Conservation (phyloP, 2,888 invertebrate species). For the Drosophila maculinotata region DNA sequence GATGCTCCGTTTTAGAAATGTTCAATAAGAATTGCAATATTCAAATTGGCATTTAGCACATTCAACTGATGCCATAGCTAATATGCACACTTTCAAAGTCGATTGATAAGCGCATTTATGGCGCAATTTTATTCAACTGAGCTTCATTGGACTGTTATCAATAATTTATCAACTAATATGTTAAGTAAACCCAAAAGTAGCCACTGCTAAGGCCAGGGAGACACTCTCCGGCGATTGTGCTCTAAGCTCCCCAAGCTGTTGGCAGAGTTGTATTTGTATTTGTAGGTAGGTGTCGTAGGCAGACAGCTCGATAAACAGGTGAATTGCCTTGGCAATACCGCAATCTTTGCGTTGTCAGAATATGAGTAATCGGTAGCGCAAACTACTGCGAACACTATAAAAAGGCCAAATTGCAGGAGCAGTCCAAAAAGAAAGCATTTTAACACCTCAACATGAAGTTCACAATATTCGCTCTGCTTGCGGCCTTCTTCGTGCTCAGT, state of each 20-base stretch:
- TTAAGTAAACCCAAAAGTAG: not conserved
- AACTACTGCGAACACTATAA: slow-evolving; percentile 23
- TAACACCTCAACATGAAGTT: slow-evolving; percentile 63
- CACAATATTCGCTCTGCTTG: slow-evolving; percentile 55
- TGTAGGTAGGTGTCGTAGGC: not conserved
- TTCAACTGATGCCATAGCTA: not conserved
- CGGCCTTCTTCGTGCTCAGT: slow-evolving; percentile 57
- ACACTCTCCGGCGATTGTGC: not conserved
- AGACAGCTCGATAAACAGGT: slow-evolving; percentile 15
- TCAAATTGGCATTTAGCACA: not conserved
- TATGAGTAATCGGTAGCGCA: not conserved
- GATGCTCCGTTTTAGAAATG: not conserved
- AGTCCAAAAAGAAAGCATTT: slow-evolving; percentile 25
- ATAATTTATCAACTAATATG: slow-evolving; percentile 42
- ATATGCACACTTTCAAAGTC: not conserved
- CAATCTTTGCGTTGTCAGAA: slow-evolving; percentile 14
- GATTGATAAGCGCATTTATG: slow-evolving; percentile 28
- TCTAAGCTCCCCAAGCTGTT: slow-evolving; percentile 15
- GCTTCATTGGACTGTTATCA: slow-evolving; percentile 28
- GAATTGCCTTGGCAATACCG: slow-evolving; percentile 10
- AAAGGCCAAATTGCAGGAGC: slow-evolving; percentile 6
- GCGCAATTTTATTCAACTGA: slow-evolving; percentile 20
- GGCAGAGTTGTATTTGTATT: not conserved
- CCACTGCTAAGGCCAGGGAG: not conserved
- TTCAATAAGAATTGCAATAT: not conserved